Conservation (phyloP, 2,888 invertebrate genomes). For the Leptopterna dolabrata region DNA sequence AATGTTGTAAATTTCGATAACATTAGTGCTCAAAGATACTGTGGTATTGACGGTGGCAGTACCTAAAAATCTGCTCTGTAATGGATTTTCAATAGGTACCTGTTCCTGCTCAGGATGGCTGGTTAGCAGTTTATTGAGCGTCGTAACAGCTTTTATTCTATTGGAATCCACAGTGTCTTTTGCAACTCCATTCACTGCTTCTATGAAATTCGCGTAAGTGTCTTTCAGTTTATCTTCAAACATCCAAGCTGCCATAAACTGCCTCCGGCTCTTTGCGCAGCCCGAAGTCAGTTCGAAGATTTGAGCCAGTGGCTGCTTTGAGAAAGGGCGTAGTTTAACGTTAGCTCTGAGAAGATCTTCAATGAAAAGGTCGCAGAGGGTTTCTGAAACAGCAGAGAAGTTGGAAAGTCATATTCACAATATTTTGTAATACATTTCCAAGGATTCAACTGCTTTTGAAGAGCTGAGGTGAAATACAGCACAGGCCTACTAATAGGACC, state of each 20-base stretch:
- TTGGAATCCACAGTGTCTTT: conserved; percentile 84
- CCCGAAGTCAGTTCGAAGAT: conserved; percentile 74
- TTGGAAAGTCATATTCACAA: neutral
- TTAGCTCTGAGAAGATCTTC: conserved; percentile 77
- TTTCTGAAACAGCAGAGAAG: conserved; percentile 70
- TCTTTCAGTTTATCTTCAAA: conserved; percentile 91
- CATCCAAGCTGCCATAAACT: conserved; percentile 82
- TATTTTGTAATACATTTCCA: neutral
- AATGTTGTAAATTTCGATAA: too few relatives aligned
- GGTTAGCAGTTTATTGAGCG: conserved; percentile 80
- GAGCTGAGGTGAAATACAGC: too few relatives aligned
- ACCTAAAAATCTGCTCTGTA: too few relatives aligned
- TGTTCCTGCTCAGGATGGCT: conserved; percentile 88
- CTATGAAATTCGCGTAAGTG: conserved; percentile 74
- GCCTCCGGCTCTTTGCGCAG: conserved; percentile 73
- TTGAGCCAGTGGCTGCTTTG: conserved; percentile 73
- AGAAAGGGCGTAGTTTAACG: conserved; percentile 75
- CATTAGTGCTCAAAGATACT: too few relatives aligned
- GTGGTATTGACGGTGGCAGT: too few relatives aligned
- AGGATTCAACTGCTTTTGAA: too few relatives aligned
- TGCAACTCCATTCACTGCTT: conserved; percentile 78
- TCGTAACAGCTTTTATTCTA: conserved; percentile 82
- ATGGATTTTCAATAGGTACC: conserved; percentile 68
- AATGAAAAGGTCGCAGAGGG: conserved; percentile 81
- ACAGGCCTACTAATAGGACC: too few relatives aligned